Evolutionary conservation across 2,797 vertebrate genomes (phyloP).

Genomic region (Chromis chromis): DNA sequence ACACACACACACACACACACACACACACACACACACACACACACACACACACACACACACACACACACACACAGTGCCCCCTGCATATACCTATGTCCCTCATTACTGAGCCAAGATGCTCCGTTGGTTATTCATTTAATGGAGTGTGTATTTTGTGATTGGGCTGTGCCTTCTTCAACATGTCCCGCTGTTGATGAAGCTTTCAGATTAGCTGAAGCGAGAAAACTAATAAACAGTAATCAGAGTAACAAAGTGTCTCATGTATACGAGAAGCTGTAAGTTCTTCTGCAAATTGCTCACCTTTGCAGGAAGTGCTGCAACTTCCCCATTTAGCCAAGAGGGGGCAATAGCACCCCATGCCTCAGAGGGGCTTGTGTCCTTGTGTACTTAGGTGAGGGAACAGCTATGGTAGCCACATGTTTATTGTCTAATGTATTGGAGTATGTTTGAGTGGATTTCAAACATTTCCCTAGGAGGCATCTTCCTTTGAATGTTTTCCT

Average conservation of each 20-base stretch:
- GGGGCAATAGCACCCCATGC: constrained; percentile 74
- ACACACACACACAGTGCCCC: not conserved
- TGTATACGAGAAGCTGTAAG: constrained; percentile 47
- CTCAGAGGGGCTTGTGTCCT: not conserved
- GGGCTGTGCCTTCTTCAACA: constrained; percentile 63
- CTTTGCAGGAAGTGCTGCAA: constrained; percentile 18
- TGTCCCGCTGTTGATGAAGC: constrained; percentile 65
- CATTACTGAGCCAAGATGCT: constrained; percentile 65
- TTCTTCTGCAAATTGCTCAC: constrained; percentile 66
- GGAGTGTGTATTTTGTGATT: constrained; percentile 48
- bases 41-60: too few relatives aligned
- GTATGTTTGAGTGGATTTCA: constrained; percentile 70
- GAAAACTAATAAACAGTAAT: constrained; percentile 79
- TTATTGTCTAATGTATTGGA: constrained; percentile 58
- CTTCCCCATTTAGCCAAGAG: constrained; percentile 51
- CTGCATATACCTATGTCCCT: constrained; percentile 47
- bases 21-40: too few relatives aligned
- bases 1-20: too few relatives aligned
- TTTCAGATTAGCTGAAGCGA: constrained; percentile 68
- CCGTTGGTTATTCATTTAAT: constrained; percentile 72
- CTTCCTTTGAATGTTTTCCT: constrained; percentile 52
- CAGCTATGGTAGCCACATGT: constrained; percentile 56
- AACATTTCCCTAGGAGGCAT: constrained; percentile 70
- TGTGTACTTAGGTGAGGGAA: constrained; percentile 28
- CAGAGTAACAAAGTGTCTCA: constrained; percentile 75